These are phyloP conservation scores for Megalopta genalis DNA, from an alignment of 1,140 invertebrate species.

Conservation along the genomic window DNA sequence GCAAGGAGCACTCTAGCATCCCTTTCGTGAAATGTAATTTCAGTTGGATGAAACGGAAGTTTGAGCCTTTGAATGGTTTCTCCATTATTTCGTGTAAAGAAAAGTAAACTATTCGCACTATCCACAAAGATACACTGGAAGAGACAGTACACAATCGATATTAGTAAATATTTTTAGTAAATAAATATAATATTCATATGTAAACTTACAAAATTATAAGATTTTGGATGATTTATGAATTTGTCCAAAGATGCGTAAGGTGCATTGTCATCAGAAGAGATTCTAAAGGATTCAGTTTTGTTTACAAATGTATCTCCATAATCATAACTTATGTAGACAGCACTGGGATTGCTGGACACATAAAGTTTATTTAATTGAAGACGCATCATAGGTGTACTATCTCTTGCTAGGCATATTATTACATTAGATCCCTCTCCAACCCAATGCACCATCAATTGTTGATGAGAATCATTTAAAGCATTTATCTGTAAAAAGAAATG, in stretches of 20 bases:
- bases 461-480: conserved; percentile 90
- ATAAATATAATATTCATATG: background rate
- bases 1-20: conserved; percentile 81
- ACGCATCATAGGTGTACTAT: conserved; percentile 80
- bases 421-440: conserved; percentile 91
- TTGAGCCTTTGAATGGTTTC: conserved; percentile 82
- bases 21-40: conserved; percentile 88
- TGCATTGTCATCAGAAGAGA: conserved; percentile 78
- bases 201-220: conserved; percentile 86
- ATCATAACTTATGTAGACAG: conserved; percentile 91
- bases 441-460: conserved; percentile 94
- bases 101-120: conserved; percentile 87
- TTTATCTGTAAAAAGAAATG: conserved; percentile 82
- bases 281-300: conserved; percentile 85
- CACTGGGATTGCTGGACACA: conserved; percentile 81
- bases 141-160: conserved; percentile 64
- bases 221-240: conserved; percentile 91
- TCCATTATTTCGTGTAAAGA: conserved; percentile 88
- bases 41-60: conserved; percentile 87
- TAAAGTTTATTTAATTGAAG: conserved; percentile 69
- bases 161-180: too few species aligned
- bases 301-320: conserved; percentile 90
- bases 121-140: conserved; percentile 93
- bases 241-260: conserved; percentile 87
- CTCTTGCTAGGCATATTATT: conserved; percentile 91